Evolutionary conservation across 2,888 invertebrate genomes (phyloP).

Genomic region (Mantis religiosa): DNA sequence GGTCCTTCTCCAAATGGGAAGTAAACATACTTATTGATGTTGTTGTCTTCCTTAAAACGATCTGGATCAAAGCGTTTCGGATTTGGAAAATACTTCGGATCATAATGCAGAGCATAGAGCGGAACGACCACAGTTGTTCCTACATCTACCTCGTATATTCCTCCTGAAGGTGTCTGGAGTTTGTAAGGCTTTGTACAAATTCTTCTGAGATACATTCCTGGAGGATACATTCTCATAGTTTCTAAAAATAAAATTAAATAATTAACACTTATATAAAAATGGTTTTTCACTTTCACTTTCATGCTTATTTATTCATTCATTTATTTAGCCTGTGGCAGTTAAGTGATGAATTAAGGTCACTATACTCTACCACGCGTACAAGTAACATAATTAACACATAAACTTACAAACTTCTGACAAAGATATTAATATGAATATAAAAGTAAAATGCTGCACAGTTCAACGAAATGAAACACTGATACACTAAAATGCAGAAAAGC

Average conservation of each 20-base stretch:
- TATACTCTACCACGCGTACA: too few species aligned
- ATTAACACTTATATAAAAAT: too few species aligned
- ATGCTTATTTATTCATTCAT: too few species aligned
- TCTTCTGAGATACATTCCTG: background rate
- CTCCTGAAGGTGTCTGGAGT: background rate
- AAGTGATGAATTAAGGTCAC: too few species aligned
- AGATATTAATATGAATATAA: too few species aligned
- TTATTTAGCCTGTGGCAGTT: too few species aligned
- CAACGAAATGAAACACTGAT: too few species aligned
- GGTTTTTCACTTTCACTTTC: too few species aligned
- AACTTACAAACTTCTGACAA: too few species aligned
- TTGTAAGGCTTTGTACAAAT: background rate
- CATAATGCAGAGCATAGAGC: background rate
- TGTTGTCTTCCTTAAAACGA: background rate
- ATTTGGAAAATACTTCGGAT: background rate
- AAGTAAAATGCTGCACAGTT: too few species aligned
- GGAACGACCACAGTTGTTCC: background rate
- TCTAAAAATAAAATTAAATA: background rate
- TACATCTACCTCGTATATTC: background rate
- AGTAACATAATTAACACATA: too few species aligned
- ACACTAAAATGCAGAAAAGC: too few species aligned
- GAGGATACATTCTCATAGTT: background rate
- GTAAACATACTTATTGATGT: background rate
- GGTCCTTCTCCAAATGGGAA: background rate
- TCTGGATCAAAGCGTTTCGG: background rate